Percentiles rank a stretch among this genome's conserved stretches.
Evolutionary conservation across 2,797 vertebrate species (phyloP).

Genomic region (Onychomys torridus): DNA sequence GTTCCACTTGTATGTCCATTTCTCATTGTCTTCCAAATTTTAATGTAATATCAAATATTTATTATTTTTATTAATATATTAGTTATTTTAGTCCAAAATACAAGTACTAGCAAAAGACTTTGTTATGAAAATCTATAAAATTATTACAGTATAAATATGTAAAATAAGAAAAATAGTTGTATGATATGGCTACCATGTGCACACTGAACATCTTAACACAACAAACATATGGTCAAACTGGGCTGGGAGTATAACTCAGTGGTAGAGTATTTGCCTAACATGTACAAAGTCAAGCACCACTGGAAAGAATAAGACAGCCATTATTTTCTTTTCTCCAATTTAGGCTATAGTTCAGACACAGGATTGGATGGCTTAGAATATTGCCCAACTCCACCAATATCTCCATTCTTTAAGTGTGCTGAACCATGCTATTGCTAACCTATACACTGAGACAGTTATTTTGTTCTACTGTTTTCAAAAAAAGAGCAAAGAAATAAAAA

Average conservation of each 20-base stretch:
- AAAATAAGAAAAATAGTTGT: background rate
- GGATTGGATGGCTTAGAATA: background rate
- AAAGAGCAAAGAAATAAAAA: background rate
- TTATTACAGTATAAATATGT: background rate
- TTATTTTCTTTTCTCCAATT: background rate
- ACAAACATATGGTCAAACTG: background rate
- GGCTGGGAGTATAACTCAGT: background rate
- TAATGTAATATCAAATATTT: background rate
- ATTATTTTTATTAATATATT: background rate
- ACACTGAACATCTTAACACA: background rate
- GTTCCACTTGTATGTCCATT: background rate
- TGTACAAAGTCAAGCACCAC: no score
- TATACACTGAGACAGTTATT: background rate
- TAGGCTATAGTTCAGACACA: background rate
- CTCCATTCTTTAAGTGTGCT: background rate
- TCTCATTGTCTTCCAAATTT: background rate
- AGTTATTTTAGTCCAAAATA: background rate
- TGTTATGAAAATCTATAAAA: background rate
- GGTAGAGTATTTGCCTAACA: no score
- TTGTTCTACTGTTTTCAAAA: background rate
- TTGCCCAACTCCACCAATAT: background rate
- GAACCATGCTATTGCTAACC: background rate
- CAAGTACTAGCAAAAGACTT: background rate
- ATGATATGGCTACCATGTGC: background rate
- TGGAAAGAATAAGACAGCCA: no score